Evolutionary conservation across 2,888 invertebrate genomes (phyloP).

Genomic region (Gastracanthus pulcherrimus): DNA sequence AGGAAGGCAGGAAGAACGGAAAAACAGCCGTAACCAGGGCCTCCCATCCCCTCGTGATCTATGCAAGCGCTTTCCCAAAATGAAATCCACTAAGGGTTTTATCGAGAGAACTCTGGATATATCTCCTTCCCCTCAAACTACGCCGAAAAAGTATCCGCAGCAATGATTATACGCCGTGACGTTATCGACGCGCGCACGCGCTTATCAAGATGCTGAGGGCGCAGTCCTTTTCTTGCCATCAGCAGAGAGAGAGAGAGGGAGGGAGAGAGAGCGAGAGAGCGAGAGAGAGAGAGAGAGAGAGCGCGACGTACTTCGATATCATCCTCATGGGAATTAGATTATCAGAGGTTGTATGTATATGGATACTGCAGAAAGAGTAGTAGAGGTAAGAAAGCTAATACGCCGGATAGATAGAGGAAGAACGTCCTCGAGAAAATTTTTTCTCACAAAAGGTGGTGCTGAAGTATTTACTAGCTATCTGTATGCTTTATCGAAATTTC

Average conservation of each 20-base stretch:
- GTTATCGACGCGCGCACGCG: neutral
- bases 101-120: neutral
- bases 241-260: neutral
- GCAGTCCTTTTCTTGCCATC: neutral
- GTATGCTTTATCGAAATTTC: neutral
- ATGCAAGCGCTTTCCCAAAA: neutral
- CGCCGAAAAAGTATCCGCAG: no score
- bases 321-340: neutral
- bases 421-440: neutral
- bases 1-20: neutral
- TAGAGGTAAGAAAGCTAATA: no score
- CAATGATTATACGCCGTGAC: neutral
- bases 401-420: neutral
- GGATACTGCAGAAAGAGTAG: no score
- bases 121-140: neutral
- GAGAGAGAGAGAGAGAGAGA: no score
- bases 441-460: neutral
- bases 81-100: slow-evolving; percentile 3
- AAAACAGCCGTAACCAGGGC: neutral
- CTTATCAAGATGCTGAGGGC: neutral
- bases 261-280: no score
- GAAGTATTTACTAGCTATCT: neutral
- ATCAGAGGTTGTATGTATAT: no score
- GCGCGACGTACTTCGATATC: no score
- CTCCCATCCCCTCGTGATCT: neutral